phyloP scores from a whole-genome alignment of 2,797 vertebrate genomes.

The Lepilemur ruficaudatus region DNA sequence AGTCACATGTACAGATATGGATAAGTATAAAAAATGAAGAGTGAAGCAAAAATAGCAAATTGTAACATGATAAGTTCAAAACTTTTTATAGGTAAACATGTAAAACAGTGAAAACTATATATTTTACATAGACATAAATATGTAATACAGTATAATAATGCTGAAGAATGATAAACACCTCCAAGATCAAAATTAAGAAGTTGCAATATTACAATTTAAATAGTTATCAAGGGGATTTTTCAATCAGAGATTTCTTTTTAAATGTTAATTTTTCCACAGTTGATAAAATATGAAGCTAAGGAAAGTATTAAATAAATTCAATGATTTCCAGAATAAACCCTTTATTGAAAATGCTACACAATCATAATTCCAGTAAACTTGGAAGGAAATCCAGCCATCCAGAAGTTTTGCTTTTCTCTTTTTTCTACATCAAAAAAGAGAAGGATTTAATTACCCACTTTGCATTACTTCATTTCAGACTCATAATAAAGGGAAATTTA shows the following conservation, averaged over 20 bases:
- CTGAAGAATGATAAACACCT: background rate
- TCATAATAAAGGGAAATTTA: background rate
- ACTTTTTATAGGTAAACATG: background rate
- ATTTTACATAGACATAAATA: background rate
- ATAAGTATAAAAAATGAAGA: background rate
- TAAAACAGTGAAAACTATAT: background rate
- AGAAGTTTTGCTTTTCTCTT: background rate
- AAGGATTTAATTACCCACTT: background rate
- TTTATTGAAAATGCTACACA: background rate
- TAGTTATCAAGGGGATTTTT: background rate
- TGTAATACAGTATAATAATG: background rate
- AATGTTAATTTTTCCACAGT: background rate
- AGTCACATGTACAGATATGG: background rate
- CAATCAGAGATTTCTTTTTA: background rate
- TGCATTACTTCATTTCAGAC: background rate
- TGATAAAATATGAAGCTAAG: background rate
- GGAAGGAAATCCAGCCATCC: background rate
- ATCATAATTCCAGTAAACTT: background rate
- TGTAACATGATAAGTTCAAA: background rate
- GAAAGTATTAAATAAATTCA: background rate
- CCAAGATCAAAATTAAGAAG: background rate
- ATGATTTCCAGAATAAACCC: background rate
- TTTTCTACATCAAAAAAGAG: background rate
- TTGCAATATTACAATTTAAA: background rate
- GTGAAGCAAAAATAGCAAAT: background rate